Conservation (phyloP, 2,113 vertebrate genomes). For the Protobothrops flavoviridis region DNA sequence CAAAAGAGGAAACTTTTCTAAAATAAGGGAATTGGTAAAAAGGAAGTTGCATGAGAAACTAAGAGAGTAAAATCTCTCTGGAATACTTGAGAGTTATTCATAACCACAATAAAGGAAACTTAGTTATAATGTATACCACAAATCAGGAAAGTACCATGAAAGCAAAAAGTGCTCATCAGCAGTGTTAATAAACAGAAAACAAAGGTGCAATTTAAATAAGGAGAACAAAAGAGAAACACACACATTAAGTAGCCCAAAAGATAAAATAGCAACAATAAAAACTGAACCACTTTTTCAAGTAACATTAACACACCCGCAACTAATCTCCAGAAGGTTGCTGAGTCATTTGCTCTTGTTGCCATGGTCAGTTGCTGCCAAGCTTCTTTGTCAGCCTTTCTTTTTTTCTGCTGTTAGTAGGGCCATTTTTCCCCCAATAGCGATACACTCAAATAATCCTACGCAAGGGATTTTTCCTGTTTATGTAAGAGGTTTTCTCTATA, state of each 20-base stretch:
- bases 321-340: background rate
- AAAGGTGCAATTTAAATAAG: background rate
- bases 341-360: background rate
- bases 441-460: background rate
- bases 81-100: background rate
- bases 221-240: background rate
- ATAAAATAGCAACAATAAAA: background rate
- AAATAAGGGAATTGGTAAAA: background rate
- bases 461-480: background rate
- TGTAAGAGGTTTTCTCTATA: background rate
- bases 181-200: background rate
- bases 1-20: background rate
- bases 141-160: background rate
- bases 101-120: background rate
- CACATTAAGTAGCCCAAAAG: background rate
- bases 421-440: background rate
- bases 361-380: background rate
- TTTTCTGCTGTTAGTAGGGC: background rate
- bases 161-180: background rate
- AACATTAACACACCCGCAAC: background rate
- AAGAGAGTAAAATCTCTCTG: background rate
- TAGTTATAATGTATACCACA: background rate
- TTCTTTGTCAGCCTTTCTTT: background rate
- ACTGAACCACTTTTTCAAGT: background rate
- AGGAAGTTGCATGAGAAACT: background rate